phyloP scores from a whole-genome alignment of 2,797 vertebrate species.

The Vultur gryphus region DNA sequence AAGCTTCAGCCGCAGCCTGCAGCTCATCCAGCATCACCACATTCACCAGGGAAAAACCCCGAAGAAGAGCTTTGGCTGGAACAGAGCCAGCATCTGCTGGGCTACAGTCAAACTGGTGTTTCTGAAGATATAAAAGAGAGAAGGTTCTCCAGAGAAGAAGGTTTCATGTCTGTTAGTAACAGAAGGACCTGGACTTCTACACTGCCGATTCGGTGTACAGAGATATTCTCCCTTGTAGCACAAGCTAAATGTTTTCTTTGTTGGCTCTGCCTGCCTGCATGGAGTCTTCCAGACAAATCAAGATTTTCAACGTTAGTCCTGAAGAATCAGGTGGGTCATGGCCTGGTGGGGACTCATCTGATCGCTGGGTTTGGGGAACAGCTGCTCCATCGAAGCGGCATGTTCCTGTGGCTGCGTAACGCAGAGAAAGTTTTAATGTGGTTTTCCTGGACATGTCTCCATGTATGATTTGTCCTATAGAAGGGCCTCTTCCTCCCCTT shows the following conservation, averaged over 20 bases:
- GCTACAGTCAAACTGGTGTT: not conserved
- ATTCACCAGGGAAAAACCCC: not conserved
- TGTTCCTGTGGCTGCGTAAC: not conserved
- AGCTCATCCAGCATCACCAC: not conserved
- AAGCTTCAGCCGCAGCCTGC: not conserved
- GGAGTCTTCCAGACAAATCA: not conserved
- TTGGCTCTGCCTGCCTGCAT: not conserved
- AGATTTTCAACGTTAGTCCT: not conserved
- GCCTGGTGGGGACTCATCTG: not conserved
- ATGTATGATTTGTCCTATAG: not conserved
- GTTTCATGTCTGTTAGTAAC: not conserved
- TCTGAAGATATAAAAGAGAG: not conserved
- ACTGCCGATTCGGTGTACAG: not conserved
- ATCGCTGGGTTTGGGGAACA: not conserved
- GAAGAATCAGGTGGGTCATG: not conserved
- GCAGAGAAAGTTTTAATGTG: not conserved
- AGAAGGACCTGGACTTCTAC: not conserved
- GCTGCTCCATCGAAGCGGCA: accelerated
- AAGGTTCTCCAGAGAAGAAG: not conserved
- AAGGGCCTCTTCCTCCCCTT: not conserved
- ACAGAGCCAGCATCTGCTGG: not conserved
- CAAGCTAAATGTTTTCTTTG: not conserved
- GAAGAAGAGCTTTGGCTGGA: not conserved
- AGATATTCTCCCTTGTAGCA: not conserved
- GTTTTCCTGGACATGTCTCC: not conserved